phyloP scores from a whole-genome alignment of 2,888 invertebrate species.

The Hydraecia micacea region DNA sequence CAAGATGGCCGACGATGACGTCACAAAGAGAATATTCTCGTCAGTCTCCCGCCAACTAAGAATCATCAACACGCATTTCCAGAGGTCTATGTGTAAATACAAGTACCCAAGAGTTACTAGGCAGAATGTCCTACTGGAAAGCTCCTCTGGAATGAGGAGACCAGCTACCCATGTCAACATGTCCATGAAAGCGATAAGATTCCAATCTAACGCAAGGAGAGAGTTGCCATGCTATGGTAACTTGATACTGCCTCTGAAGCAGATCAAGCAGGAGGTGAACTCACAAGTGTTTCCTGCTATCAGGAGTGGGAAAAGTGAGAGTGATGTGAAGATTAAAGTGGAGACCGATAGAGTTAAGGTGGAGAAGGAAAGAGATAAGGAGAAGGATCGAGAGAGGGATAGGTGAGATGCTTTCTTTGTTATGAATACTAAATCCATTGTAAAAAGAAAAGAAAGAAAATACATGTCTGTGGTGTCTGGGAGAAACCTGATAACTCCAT shows the following conservation, averaged over 20 bases:
- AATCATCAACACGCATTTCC: slow-evolving; percentile 86
- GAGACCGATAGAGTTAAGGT: slow-evolving; percentile 77
- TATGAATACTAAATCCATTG: background rate
- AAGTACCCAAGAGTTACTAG: slow-evolving; percentile 86
- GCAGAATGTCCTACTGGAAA: slow-evolving; percentile 85
- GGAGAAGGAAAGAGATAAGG: slow-evolving; percentile 76
- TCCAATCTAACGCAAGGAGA: slow-evolving; percentile 83
- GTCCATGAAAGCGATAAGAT: slow-evolving; percentile 82
- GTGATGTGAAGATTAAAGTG: slow-evolving; percentile 76
- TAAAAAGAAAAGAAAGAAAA: too few relatives aligned
- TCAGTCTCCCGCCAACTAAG: slow-evolving; percentile 85
- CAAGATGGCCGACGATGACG: slow-evolving; percentile 79
- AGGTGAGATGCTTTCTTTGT: slow-evolving; percentile 41
- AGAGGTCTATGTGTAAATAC: slow-evolving; percentile 83
- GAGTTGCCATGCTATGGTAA: slow-evolving; percentile 88
- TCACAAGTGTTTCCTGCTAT: slow-evolving; percentile 80
- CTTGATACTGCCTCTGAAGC: slow-evolving; percentile 84
- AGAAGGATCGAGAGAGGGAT: slow-evolving; percentile 70
- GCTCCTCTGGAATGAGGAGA: slow-evolving; percentile 73
- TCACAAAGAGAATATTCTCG: slow-evolving; percentile 82
- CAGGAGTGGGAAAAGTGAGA: slow-evolving; percentile 74
- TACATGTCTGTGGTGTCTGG: too few relatives aligned
- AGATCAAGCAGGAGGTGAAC: slow-evolving; percentile 81
- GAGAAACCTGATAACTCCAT: too few relatives aligned
- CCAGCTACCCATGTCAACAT: slow-evolving; percentile 82